A percentile compares a stretch with the other conserved stretches of the same genome.
Conservation (phyloP, 2,113 vertebrate species). For the Otis tarda region DNA sequence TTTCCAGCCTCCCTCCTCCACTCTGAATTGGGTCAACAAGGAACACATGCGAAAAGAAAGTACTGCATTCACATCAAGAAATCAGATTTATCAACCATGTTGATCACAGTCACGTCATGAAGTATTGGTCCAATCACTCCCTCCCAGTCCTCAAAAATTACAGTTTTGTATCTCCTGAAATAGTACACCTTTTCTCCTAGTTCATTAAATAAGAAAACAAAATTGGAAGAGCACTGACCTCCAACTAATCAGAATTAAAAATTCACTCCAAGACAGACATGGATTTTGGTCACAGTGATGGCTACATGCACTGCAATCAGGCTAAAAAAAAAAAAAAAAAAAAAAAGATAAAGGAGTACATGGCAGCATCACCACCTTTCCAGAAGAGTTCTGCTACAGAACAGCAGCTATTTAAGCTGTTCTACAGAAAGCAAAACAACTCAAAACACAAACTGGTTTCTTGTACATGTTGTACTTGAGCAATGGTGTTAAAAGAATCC, state of each 20-base stretch:
- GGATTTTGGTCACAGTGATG: neutral
- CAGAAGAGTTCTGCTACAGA: neutral
- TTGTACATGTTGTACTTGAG: neutral
- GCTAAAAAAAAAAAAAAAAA: neutral
- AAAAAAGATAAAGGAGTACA: neutral
- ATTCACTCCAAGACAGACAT: neutral
- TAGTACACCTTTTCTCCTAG: neutral
- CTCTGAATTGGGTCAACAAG: neutral
- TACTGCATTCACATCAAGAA: neutral
- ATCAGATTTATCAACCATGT: neutral
- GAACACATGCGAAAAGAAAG: neutral
- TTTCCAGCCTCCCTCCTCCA: neutral
- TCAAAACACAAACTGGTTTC: neutral
- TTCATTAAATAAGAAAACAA: neutral
- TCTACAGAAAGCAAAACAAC: neutral
- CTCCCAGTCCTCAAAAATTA: neutral
- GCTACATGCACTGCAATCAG: neutral
- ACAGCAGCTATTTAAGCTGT: neutral
- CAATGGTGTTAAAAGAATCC: neutral
- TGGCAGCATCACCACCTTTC: neutral
- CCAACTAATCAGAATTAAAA: neutral
- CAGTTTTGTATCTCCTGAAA: neutral
- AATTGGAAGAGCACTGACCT: neutral
- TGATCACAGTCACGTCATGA: neutral
- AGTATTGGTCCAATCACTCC: neutral